Conservation (phyloP, 1,140 invertebrate genomes). For the Pogonomyrmex barbatus region DNA sequence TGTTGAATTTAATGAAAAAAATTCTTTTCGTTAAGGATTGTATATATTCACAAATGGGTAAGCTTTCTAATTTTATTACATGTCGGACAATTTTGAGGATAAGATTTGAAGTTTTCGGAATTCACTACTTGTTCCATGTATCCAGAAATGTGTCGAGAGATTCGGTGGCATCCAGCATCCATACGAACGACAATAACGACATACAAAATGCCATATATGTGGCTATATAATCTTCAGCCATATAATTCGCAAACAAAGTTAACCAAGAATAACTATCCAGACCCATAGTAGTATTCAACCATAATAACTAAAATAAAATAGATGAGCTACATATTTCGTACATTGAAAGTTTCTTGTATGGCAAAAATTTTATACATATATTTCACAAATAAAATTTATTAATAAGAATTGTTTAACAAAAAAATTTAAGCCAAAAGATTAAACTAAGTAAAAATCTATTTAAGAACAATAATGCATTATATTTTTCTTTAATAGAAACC, state of each 20-base stretch:
- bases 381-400: background rate
- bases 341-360: background rate
- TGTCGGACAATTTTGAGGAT: conserved; percentile 38
- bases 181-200: conserved; percentile 83
- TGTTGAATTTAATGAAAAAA: background rate
- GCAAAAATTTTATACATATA: background rate
- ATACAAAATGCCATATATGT: conserved; percentile 80
- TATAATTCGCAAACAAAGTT: conserved; percentile 74
- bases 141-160: conserved; percentile 82
- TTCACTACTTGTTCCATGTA: conserved; percentile 82
- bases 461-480: background rate
- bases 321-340: background rate
- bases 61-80: conserved; percentile 47
- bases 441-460: background rate
- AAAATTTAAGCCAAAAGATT: background rate
- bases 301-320: conserved; percentile 74
- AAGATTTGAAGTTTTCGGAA: conserved; percentile 49
- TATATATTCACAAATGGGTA: conserved; percentile 5
- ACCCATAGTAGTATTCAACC: conserved; percentile 75
- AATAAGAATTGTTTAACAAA: conserved; percentile 25
- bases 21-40: background rate
- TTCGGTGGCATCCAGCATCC: conserved; percentile 86
- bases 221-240: conserved; percentile 77
- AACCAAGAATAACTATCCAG: conserved; percentile 73
- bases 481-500: background rate